A percentile compares a stretch with the other conserved stretches of the same genome.
These are phyloP conservation scores for Graptemys geographica DNA, from an alignment of 2,797 vertebrate species.

Conservation along the genomic window DNA sequence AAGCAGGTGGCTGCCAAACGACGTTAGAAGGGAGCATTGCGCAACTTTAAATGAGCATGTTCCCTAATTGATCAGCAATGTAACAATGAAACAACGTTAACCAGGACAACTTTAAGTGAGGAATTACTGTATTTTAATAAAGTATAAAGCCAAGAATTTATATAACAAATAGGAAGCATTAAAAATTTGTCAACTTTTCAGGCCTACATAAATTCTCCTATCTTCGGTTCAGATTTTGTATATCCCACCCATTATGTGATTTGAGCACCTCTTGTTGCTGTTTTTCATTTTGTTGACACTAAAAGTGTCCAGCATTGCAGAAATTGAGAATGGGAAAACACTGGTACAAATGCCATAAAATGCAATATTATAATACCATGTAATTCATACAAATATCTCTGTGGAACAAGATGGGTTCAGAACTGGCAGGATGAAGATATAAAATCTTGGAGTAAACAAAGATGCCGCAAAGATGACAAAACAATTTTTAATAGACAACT, in stretches of 20 bases:
- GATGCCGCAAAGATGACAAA: slow-evolving; percentile 52
- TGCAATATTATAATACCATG: slow-evolving; percentile 6
- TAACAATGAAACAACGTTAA: too few species aligned
- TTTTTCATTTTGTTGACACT: background rate
- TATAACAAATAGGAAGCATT: background rate
- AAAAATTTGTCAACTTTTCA: background rate
- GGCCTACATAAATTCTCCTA: background rate
- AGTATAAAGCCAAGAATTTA: background rate
- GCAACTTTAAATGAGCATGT: too few species aligned
- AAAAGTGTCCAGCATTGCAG: background rate
- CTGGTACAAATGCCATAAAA: background rate
- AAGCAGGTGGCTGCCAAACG: too few species aligned
- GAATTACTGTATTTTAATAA: background rate
- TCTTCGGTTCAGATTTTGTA: background rate
- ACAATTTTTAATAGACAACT: background rate
- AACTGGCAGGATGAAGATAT: slow-evolving; percentile 38
- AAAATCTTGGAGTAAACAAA: slow-evolving; percentile 49
- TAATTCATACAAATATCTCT: slow-evolving; percentile 37
- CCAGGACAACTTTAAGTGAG: too few species aligned
- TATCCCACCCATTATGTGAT: background rate
- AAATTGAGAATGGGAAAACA: slow-evolving; percentile 5
- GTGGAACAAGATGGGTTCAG: slow-evolving; percentile 38
- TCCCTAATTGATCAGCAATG: too few species aligned
- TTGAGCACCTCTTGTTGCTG: background rate
- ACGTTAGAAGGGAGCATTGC: too few species aligned